Conservation (phyloP, 2,113 vertebrate species). For the Copsychus sechellarum region DNA sequence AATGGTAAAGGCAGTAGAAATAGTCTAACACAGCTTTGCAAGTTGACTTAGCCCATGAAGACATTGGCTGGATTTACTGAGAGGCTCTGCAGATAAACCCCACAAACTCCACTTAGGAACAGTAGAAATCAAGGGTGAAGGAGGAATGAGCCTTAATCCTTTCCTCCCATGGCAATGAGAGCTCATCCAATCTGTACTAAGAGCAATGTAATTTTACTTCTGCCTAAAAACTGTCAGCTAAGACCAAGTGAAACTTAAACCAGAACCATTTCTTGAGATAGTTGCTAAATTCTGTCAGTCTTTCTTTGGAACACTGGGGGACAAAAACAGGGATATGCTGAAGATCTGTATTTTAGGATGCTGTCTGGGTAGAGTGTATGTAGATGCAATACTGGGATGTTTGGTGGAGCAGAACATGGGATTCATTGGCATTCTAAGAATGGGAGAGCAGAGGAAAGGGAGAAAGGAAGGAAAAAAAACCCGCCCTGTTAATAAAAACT, state of each 20-base stretch:
- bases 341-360: background rate
- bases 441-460: background rate
- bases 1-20: slow-evolving; percentile 48
- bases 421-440: background rate
- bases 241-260: slow-evolving; percentile 10
- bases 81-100: background rate
- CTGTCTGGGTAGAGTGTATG: background rate
- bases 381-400: background rate
- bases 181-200: background rate
- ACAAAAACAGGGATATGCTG: background rate
- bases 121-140: background rate
- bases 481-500: background rate
- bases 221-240: slow-evolving; percentile 2
- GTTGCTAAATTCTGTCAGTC: background rate
- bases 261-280: background rate
- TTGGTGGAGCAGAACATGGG: background rate
- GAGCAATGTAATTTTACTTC: background rate
- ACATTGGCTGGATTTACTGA: slow-evolving; percentile 26
- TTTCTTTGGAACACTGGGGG: background rate
- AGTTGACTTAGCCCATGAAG: slow-evolving; percentile 44
- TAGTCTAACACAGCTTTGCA: slow-evolving; percentile 54
- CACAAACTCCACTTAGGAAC: background rate
- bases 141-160: background rate
- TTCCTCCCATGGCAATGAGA: background rate
- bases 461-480: background rate